Conservation (phyloP, 1,140 invertebrate genomes). For the Euschistus heros region DNA sequence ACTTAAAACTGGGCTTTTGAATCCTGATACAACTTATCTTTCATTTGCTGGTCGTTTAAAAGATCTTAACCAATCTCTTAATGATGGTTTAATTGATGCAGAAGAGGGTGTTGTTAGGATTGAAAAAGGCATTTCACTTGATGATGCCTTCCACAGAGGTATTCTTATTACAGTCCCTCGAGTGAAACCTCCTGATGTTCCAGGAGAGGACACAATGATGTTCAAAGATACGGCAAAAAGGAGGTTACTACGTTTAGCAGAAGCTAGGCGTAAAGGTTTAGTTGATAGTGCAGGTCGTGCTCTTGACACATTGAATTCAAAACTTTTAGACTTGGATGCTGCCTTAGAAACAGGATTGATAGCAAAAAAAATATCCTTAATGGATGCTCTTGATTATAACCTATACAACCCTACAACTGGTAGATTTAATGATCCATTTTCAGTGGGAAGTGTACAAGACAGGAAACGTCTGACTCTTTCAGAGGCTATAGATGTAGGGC, state of each 20-base stretch:
- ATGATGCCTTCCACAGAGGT: conserved; percentile 39
- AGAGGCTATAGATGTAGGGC: conserved; percentile 61
- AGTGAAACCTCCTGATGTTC: conserved; percentile 55
- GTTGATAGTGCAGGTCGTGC: conserved; percentile 81
- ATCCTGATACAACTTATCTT: conserved; percentile 52
- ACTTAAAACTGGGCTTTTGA: conserved; percentile 58
- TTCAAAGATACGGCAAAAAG: conserved; percentile 75
- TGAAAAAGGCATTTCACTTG: conserved; percentile 57
- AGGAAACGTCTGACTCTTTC: conserved; percentile 57
- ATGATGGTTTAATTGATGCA: conserved; percentile 68
- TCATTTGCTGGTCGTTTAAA: background rate
- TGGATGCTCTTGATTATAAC: conserved; percentile 70
- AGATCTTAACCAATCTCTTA: conserved; percentile 54
- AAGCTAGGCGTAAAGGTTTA: conserved; percentile 73
- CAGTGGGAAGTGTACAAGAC: conserved; percentile 52
- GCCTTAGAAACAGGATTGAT: conserved; percentile 69
- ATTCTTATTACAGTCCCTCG: conserved; percentile 42
- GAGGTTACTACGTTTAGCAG: conserved; percentile 68
- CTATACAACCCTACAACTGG: conserved; percentile 72
- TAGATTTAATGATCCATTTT: conserved; percentile 66
- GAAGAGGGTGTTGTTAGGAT: conserved; percentile 59
- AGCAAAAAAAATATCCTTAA: conserved; percentile 64
- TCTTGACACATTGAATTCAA: conserved; percentile 67
- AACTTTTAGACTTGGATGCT: conserved; percentile 56
- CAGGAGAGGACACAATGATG: conserved; percentile 49